Conservation (phyloP, 2,797 vertebrate species). For the Crocodylus rhombifer region DNA sequence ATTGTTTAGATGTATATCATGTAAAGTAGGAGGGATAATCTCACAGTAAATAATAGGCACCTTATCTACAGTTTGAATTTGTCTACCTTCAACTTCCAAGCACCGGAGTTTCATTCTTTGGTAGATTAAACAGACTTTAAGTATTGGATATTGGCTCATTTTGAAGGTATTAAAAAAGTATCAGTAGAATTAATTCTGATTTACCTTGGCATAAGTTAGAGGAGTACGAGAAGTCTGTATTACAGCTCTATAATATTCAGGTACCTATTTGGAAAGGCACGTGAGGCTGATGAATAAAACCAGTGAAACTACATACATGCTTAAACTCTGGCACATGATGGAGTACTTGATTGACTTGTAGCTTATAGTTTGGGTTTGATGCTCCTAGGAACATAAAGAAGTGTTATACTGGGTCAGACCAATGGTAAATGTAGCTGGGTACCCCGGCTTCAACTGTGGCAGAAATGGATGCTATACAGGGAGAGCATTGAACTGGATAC, state of each 20-base stretch:
- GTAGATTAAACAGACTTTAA: background rate
- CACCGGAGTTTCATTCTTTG: background rate
- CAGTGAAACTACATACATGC: background rate
- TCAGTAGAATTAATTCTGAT: background rate
- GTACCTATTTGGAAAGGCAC: background rate
- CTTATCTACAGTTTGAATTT: background rate
- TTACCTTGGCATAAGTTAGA: background rate
- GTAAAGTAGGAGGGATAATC: background rate
- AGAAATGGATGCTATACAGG: no score
- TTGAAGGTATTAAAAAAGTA: background rate
- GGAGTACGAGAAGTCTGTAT: background rate
- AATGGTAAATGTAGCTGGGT: no score
- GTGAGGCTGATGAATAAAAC: background rate
- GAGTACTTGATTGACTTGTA: conserved; percentile 39
- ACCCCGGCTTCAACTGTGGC: no score
- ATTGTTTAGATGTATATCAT: no score
- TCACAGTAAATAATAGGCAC: background rate
- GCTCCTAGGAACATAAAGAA: background rate
- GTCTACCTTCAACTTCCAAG: background rate
- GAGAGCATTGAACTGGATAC: no score
- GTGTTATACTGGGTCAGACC: no score
- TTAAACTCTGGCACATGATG: background rate
- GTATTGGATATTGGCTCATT: background rate
- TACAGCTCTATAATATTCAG: background rate
- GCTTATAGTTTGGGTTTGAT: conserved; percentile 9